phyloP scores from a whole-genome alignment of 2,797 vertebrate species.

The Crypturellus tataupa region DNA sequence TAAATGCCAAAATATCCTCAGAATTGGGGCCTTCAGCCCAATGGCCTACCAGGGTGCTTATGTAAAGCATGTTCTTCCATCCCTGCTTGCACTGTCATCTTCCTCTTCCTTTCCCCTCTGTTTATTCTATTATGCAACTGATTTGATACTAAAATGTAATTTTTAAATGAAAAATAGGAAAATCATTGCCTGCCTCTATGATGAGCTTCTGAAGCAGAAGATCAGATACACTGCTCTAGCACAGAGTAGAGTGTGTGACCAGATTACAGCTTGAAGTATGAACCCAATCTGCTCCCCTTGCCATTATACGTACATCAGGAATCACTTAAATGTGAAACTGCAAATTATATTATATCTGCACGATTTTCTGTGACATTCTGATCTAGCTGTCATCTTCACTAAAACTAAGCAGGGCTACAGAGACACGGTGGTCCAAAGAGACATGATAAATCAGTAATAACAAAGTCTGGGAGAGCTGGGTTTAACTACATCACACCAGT shows the following conservation, averaged over 20 bases:
- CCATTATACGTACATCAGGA: neutral
- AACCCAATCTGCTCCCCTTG: neutral
- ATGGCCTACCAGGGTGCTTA: neutral
- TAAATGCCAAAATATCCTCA: neutral
- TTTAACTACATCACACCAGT: neutral
- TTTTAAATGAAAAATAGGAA: conserved; percentile 32
- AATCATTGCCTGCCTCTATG: conserved; percentile 6
- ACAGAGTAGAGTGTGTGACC: neutral
- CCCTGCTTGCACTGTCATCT: neutral
- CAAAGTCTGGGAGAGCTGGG: neutral
- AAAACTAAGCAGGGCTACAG: neutral
- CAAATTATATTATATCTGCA: neutral
- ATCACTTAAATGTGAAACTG: neutral
- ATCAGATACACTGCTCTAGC: neutral
- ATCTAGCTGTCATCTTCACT: neutral
- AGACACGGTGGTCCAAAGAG: neutral
- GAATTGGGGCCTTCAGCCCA: neutral
- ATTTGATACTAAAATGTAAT: neutral
- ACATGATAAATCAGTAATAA: neutral
- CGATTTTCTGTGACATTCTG: neutral
- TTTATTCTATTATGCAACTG: conserved; percentile 4
- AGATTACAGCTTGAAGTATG: neutral
- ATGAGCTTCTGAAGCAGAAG: conserved; percentile 4
- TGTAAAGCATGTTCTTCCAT: neutral
- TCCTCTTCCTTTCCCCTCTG: neutral